These are phyloP conservation scores for Tinea trinotella DNA, from an alignment of 2,888 invertebrate species.

Conservation along the genomic window DNA sequence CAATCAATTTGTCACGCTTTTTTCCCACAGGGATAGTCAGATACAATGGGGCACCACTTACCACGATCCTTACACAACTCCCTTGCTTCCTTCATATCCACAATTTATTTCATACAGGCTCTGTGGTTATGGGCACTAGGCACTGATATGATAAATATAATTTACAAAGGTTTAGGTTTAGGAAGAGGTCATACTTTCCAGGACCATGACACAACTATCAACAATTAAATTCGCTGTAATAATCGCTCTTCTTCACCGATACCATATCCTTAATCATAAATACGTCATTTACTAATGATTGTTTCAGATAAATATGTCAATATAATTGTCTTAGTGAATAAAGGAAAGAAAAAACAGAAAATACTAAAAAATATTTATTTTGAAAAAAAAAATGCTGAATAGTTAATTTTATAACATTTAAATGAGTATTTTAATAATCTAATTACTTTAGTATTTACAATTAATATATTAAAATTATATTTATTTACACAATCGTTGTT, in stretches of 20 bases:
- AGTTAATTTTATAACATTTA: neutral
- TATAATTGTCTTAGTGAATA: neutral
- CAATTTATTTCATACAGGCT: too few relatives aligned
- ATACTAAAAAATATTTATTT: slow-evolving; percentile 2
- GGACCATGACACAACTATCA: neutral
- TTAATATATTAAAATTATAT: slow-evolving; percentile 18
- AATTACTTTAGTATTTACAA: neutral
- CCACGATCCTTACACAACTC: too few relatives aligned
- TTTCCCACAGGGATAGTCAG: too few relatives aligned
- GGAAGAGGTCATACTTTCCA: too few relatives aligned
- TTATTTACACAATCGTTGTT: slow-evolving; percentile 24
- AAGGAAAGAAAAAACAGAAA: neutral
- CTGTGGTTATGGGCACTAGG: too few relatives aligned
- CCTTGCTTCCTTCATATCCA: too few relatives aligned
- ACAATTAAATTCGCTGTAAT: neutral
- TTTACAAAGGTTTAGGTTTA: too few relatives aligned
- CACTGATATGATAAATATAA: too few relatives aligned
- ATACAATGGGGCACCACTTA: too few relatives aligned
- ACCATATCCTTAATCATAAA: neutral
- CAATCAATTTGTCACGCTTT: too few relatives aligned
- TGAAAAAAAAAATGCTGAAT: neutral
- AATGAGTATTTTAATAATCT: neutral
- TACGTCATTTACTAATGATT: slow-evolving; percentile 10
- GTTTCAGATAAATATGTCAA: neutral
- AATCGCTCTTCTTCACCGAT: neutral